Percentiles rank a stretch among this genome's conserved stretches.
Evolutionary conservation across 2,797 vertebrate species (phyloP).

Genomic region (Otolemur crassicaudatus): DNA sequence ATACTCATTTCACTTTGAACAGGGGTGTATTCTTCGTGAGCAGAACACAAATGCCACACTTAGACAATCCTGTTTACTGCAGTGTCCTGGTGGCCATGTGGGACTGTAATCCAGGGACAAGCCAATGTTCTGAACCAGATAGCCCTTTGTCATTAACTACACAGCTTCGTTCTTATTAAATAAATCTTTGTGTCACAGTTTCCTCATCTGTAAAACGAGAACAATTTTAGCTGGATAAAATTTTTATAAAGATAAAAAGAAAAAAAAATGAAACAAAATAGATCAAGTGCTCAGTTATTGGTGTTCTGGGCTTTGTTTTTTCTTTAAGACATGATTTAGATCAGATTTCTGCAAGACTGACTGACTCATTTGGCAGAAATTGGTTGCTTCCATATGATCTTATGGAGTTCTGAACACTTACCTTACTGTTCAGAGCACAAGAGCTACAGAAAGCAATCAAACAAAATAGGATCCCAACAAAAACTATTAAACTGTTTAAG

Average conservation of each 20-base stretch:
- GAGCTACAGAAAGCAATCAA: background rate
- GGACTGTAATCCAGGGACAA: background rate
- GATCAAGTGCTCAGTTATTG: background rate
- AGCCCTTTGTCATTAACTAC: background rate
- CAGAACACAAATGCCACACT: background rate
- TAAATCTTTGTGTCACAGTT: background rate
- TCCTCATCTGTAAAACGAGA: slow-evolving; percentile 1
- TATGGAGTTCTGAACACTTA: slow-evolving; percentile 8
- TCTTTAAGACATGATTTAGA: slow-evolving; percentile 10
- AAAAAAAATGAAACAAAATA: background rate
- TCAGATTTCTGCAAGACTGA: slow-evolving; percentile 5
- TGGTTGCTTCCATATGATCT: background rate
- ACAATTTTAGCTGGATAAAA: background rate
- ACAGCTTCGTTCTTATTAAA: background rate
- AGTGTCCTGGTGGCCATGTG: background rate
- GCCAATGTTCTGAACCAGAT: background rate
- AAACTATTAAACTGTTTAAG: background rate
- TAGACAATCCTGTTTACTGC: background rate
- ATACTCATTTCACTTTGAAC: background rate
- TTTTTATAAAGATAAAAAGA: slow-evolving; percentile 22
- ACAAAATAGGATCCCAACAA: background rate
- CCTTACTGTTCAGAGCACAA: background rate
- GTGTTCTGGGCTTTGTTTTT: background rate
- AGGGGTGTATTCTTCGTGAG: background rate
- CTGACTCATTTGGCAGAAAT: slow-evolving; percentile 24